Evolutionary conservation across 2,888 invertebrate species (phyloP), one percentile per base, ranked within the genome.

Genomic region (Malthinus seriepunctatus): DNA sequence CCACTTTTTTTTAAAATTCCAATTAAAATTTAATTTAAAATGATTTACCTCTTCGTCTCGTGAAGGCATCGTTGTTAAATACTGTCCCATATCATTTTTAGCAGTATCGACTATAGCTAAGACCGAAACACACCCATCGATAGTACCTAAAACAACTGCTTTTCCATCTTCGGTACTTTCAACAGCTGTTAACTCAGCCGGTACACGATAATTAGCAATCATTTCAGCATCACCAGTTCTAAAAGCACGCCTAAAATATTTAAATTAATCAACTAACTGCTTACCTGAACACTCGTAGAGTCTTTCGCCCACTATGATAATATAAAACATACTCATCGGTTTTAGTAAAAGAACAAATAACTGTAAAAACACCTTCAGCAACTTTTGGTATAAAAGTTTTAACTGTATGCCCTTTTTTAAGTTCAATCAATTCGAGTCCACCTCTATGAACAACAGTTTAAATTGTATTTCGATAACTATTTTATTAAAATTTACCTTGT

Each of bases 331-430:
- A 97, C 71, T 94, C 90, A 69, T 97, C 95, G 1, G 90, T 94
- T 64, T 91, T 90, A 57, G 95, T 97, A 77, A 98, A 98, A 82
- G 92, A 88, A 59, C 95, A 93, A 64, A 95, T 94, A 12, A 97
- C 95, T 1, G 93, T 95, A 77, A 97, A 97, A 0, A 98, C 97
- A 0, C 98, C 98, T 77, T 98, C 97, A 0, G 97, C 97, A 0
- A 97, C 91, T 75, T 93, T 88, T 5, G 94, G 94, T 64, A 98
- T 97, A 64, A 95, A 90, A 0, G 92, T 95, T 76, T 91, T 90
- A 0, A 94, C 88, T 0, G 91, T 90, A 46, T 89, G 86, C 0
- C 97, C 97, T 70, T 93, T 89, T 73, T 93, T 94, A 62, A 98
- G 80, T 75, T 98, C 97, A 8, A 94, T 83, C 32, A 97, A 85